Conservation (phyloP, 2,113 vertebrate genomes). For the Lamprologus lemairii region DNA sequence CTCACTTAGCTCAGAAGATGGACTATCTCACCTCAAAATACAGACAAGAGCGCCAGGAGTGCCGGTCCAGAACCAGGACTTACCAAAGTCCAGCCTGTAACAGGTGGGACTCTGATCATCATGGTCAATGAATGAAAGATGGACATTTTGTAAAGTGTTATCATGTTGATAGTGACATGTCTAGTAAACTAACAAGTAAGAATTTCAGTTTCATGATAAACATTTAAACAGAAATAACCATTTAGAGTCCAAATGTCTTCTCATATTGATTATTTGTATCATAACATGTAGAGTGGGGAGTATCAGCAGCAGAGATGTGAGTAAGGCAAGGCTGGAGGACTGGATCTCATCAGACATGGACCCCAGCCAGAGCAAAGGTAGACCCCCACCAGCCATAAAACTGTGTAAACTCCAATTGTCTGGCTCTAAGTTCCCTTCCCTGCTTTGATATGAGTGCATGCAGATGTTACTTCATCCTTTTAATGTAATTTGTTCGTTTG, state of each 20-base stretch:
- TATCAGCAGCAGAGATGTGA: neutral
- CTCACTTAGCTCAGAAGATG: constrained; percentile 57
- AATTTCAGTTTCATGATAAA: neutral
- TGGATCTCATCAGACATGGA: constrained; percentile 71
- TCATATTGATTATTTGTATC: neutral
- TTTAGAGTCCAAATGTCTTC: neutral
- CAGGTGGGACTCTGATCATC: constrained; percentile 31
- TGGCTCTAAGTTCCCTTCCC: neutral
- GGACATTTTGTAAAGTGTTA: neutral
- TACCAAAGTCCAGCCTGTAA: neutral
- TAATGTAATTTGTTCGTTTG: neutral
- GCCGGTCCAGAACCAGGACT: constrained; percentile 15
- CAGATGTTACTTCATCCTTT: neutral
- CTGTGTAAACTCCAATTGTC: neutral
- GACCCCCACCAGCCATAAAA: neutral
- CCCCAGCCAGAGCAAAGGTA: constrained; percentile 57
- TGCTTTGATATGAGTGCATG: neutral
- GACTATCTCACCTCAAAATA: constrained; percentile 49
- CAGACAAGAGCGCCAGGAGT: constrained; percentile 26
- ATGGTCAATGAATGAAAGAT: neutral
- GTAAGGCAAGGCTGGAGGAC: constrained; percentile 44
- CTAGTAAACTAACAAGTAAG: neutral
- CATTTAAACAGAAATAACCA: neutral
- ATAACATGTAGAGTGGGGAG: neutral
- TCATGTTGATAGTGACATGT: neutral